Percentiles rank a stretch among this genome's conserved stretches.
Evolutionary conservation across 2,797 vertebrate species (phyloP).

Genomic region (Meriones psammophilus): DNA sequence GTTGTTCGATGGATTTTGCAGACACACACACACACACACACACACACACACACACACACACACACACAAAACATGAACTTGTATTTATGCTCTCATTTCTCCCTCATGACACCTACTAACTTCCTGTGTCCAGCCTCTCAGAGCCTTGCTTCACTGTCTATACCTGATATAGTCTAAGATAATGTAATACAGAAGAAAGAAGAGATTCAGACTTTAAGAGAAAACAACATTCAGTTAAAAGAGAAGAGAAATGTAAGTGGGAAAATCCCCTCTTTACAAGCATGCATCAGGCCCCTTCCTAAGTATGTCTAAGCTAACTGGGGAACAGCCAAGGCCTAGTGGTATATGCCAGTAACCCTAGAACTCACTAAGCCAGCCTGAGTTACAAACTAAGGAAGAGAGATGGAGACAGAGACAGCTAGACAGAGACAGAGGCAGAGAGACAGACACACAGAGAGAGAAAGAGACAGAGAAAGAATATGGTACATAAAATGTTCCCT

Average conservation of each 20-base stretch:
- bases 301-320: not conserved
- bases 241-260: not conserved
- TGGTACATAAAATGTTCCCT: not conserved
- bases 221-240: not conserved
- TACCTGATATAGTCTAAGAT: not conserved
- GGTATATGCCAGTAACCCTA: too few relatives aligned
- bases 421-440: too few relatives aligned
- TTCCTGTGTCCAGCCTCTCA: not conserved
- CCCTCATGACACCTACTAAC: accelerated
- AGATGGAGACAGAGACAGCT: too few relatives aligned
- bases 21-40: not conserved
- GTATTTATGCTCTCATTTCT: not conserved
- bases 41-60: not conserved
- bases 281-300: not conserved
- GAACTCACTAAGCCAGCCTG: not conserved
- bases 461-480: too few relatives aligned
- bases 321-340: not conserved
- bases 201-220: not conserved
- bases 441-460: too few relatives aligned
- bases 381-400: not conserved
- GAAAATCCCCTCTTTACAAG: not conserved
- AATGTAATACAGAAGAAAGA: not conserved
- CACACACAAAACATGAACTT: not conserved
- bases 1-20: not conserved
- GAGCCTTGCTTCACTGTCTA: not conserved